These are phyloP conservation scores for Brachyopa scutellaris DNA, from an alignment of 2,888 invertebrate genomes.

Conservation along the genomic window DNA sequence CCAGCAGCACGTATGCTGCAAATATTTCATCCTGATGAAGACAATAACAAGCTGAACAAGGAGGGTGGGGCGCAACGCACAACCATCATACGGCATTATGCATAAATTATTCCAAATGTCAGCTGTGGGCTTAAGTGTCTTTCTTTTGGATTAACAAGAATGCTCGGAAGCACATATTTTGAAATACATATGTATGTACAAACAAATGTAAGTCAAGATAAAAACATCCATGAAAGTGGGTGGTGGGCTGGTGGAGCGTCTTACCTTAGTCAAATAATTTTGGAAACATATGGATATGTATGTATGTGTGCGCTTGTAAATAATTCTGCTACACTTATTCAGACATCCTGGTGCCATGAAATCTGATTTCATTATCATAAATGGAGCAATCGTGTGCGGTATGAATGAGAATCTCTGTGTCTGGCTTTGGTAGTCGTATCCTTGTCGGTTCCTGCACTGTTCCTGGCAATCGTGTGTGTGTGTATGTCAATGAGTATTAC, in stretches of 20 bases:
- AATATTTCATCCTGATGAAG: slow-evolving; percentile 30
- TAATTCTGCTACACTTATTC: slow-evolving; percentile 45
- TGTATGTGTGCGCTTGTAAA: slow-evolving; percentile 31
- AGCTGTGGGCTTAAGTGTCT: slow-evolving; percentile 58
- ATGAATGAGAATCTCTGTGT: slow-evolving; percentile 32
- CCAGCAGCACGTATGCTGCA: no score
- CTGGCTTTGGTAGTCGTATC: background rate
- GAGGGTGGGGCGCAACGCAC: background rate
- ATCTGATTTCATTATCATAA: slow-evolving; percentile 68
- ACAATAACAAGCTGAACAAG: slow-evolving; percentile 44
- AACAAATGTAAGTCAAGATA: no score
- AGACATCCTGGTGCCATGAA: slow-evolving; percentile 58
- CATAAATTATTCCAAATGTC: slow-evolving; percentile 58
- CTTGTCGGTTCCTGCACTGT: background rate
- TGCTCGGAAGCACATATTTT: slow-evolving; percentile 17
- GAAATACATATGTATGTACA: slow-evolving; percentile 42
- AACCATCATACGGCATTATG: slow-evolving; percentile 58
- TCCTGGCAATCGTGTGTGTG: background rate
- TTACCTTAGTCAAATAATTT: slow-evolving; percentile 20
- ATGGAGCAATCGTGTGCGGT: slow-evolving; percentile 64
- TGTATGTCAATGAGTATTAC: slow-evolving; percentile 7
- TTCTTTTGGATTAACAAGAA: slow-evolving; percentile 47
- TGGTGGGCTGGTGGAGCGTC: background rate
- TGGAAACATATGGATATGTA: no score
- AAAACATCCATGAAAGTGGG: slow-evolving; percentile 12